phyloP scores from a whole-genome alignment of 1,140 invertebrate genomes.

The Proctacanthus coquilletti region DNA sequence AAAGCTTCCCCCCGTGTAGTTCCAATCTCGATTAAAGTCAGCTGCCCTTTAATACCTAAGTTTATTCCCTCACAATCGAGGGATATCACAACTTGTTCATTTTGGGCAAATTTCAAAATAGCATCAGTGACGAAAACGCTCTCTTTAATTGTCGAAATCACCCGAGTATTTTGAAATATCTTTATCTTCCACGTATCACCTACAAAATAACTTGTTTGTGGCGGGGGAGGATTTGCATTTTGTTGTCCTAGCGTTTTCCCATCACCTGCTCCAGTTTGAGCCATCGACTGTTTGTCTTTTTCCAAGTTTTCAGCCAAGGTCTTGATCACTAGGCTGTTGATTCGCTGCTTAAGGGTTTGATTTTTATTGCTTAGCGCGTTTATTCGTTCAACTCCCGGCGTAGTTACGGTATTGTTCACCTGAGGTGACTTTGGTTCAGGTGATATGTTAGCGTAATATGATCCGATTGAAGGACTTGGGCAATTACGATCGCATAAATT shows the following conservation, averaged over 20 bases:
- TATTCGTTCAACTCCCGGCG: constrained; percentile 30
- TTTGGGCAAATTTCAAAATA: constrained; percentile 48
- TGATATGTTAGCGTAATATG: constrained; percentile 11
- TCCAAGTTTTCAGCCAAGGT: constrained; percentile 82
- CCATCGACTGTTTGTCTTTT: constrained; percentile 47
- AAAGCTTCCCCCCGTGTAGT: constrained; percentile 61
- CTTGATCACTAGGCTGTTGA: constrained; percentile 74
- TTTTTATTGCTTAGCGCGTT: constrained; percentile 31
- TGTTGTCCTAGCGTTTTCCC: constrained; percentile 24
- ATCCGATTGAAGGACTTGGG: constrained; percentile 15
- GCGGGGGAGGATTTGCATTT: constrained; percentile 14
- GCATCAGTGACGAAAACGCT: constrained; percentile 60
- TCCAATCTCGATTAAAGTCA: constrained; percentile 77
- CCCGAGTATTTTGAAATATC: constrained; percentile 61
- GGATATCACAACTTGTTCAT: constrained; percentile 47
- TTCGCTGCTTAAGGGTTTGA: constrained; percentile 69
- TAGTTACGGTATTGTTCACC: constrained; percentile 18
- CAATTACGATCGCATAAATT: constrained; percentile 29
- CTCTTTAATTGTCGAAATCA: constrained; percentile 61
- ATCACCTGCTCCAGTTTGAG: constrained; percentile 23
- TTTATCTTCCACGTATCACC: constrained; percentile 64
- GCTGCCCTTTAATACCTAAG: constrained; percentile 62
- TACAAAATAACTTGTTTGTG: constrained; percentile 34
- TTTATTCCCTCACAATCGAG: constrained; percentile 88
- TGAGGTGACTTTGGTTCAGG: constrained; percentile 8